Base-by-base conservation (phyloP, 2,113 vertebrate genomes). In the Brienomyrus brachyistius region DNA sequence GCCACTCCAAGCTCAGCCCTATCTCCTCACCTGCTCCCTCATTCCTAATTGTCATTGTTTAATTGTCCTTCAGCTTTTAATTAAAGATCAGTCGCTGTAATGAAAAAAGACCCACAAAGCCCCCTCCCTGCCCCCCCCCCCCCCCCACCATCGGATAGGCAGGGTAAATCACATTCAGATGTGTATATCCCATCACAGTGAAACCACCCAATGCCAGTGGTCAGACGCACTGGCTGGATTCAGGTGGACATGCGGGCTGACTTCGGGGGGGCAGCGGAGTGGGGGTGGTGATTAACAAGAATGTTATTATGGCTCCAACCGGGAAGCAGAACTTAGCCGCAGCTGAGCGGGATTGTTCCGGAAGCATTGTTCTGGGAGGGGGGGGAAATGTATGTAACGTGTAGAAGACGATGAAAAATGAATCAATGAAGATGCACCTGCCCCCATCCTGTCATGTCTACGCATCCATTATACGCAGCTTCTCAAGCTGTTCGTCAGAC, bases 31-130 rank as follows among this genome's bases (percentile, higher is more conserved):
- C 74, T 54, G 74, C 88, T 84, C 43, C 50, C 70, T 80, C 27
- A 15, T 4, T 11, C 56, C 70, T 89, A 89, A 89, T 89, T 89
- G 88, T 89, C 77, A 59, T 89, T 89, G 88, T 89, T 80, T 84
- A 89, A 89, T 84, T 89, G 88, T 89, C 88, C 88, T 89, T 89
- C 88, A 56, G 88, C 88, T 89, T 89, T 89, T 84, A 89, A 89
- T 89, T 84, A 89, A 84, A 50, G 50, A 45, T 35, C 77, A 89
- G 88, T 50, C 77, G 19, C 88, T 56, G 35, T 50, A 84, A 89
- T 89, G 88, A 89, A 82, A 89, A 89, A 84, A 59, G 40, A 47
- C 21, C 23, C 35, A 56, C 66, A 80, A 80, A 43, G 51, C 8
- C 23, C 11, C 19, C 40, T 31, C 31, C 86, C 23, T n/a, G 8